Evolutionary conservation across 2,113 vertebrate species (phyloP).

Genomic region (Capreolus pygargus): DNA sequence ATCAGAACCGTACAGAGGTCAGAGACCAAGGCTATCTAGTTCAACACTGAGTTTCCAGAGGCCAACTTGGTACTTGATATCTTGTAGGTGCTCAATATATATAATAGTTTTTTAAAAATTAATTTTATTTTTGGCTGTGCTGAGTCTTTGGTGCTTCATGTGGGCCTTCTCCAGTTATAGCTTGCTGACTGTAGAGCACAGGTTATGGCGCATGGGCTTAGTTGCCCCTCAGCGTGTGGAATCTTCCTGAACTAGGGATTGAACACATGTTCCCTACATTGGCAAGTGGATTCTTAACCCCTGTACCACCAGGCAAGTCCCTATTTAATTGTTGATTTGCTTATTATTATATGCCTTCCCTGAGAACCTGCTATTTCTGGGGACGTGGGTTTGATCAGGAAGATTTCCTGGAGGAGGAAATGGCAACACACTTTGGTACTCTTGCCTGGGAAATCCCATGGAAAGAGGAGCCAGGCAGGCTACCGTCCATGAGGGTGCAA

Average conservation of each 20-base stretch:
- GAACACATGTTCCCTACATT: not conserved
- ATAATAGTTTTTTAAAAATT: not conserved
- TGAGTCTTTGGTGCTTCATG: not conserved
- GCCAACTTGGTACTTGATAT: not conserved
- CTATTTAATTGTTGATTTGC: not conserved
- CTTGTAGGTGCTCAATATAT: not conserved
- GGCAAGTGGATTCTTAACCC: not conserved
- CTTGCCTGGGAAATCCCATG: not conserved
- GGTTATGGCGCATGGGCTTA: not conserved
- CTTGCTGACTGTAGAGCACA: not conserved
- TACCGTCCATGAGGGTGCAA: not conserved
- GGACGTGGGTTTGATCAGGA: not conserved
- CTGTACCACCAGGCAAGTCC: not conserved
- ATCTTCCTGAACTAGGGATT: not conserved
- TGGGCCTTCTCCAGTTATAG: not conserved
- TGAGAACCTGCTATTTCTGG: not conserved
- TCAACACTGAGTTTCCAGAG: not conserved
- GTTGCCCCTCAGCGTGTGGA: not conserved
- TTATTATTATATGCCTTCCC: not conserved
- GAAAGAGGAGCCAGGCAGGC: not conserved
- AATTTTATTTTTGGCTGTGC: not conserved
- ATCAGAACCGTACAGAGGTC: slow-evolving; percentile 24
- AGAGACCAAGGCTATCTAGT: slow-evolving; percentile 1
- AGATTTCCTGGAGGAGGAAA: not conserved
- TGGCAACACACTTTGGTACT: not conserved